A percentile compares a stretch with the other conserved stretches of the same genome.
Conservation (phyloP, 2,888 invertebrate species). For the Harpalus rufipes region DNA sequence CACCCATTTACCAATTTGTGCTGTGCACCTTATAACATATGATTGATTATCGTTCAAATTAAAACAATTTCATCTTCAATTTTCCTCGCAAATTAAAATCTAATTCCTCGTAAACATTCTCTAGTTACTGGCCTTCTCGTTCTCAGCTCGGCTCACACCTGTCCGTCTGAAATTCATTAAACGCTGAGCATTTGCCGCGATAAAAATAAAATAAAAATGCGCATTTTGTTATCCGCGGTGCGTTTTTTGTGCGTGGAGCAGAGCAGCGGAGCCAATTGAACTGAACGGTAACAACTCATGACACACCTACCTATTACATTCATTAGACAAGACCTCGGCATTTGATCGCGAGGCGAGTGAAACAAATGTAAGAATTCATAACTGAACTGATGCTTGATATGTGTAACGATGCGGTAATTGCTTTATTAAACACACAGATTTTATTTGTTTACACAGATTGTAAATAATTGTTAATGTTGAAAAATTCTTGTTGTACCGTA, state of each 20-base stretch:
- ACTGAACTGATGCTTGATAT: conserved; percentile 27
- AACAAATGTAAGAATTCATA: conserved; percentile 10
- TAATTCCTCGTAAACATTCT: conserved; percentile 16
- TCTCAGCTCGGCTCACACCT: not conserved
- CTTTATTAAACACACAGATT: conserved; percentile 9
- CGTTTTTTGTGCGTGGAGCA: conserved; percentile 25
- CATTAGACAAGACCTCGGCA: conserved; percentile 59
- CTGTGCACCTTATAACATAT: not conserved
- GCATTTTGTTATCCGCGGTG: conserved; percentile 8
- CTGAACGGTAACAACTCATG: conserved; percentile 43
- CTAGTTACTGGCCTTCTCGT: not conserved
- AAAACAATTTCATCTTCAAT: conserved; percentile 11
- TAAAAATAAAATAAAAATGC: conserved; percentile 20
- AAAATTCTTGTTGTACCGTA: too few relatives aligned
- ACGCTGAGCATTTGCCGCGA: not conserved
- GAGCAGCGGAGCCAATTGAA: not conserved
- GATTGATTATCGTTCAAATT: conserved; percentile 3
- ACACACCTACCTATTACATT: conserved; percentile 49
- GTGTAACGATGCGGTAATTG: conserved; percentile 7
- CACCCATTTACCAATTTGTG: not conserved
- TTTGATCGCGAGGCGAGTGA: conserved; percentile 29
- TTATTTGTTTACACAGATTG: not conserved
- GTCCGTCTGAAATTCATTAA: conserved; percentile 13
- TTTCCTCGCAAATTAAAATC: conserved; percentile 12
- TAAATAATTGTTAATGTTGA: not conserved